These are phyloP conservation scores for Colossoma macropomum DNA, from an alignment of 2,113 vertebrate species.

Conservation along the genomic window DNA sequence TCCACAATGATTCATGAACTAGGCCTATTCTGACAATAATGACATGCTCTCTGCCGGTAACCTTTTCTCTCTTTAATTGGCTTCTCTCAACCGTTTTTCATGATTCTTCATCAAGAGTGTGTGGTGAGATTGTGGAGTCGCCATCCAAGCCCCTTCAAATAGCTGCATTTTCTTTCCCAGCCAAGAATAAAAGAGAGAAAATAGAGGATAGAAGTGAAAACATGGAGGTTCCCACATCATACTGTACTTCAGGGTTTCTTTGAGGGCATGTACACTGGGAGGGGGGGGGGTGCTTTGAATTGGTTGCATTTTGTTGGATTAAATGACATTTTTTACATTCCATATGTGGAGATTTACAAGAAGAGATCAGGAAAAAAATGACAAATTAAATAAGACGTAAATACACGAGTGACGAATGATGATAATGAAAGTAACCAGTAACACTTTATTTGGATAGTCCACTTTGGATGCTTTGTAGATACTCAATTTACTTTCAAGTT, in stretches of 20 bases:
- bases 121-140: conserved; percentile 48
- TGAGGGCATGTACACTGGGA: conserved; percentile 5
- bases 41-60: conserved; percentile 59
- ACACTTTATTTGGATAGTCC: too few species aligned
- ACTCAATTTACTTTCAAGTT: too few species aligned
- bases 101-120: conserved; percentile 42
- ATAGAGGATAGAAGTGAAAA: conserved; percentile 27
- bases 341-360: too few species aligned
- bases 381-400: too few species aligned
- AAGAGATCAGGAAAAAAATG: too few species aligned
- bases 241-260: conserved; percentile 32
- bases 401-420: too few species aligned
- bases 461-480: too few species aligned
- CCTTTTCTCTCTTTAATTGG: conserved; percentile 56
- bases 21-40: conserved; percentile 57
- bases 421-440: too few species aligned
- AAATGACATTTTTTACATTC: too few species aligned
- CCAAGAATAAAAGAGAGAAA: conserved; percentile 21
- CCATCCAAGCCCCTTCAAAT: conserved; percentile 32
- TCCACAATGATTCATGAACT: conserved; percentile 63
- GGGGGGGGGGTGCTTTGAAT: not conserved
- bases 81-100: conserved; percentile 34
- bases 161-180: not conserved
- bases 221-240: conserved; percentile 33
- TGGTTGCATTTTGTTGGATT: too few species aligned